Evolutionary conservation across 2,113 vertebrate species (phyloP).

Genomic region (Myrmophylax atrothorax): DNA sequence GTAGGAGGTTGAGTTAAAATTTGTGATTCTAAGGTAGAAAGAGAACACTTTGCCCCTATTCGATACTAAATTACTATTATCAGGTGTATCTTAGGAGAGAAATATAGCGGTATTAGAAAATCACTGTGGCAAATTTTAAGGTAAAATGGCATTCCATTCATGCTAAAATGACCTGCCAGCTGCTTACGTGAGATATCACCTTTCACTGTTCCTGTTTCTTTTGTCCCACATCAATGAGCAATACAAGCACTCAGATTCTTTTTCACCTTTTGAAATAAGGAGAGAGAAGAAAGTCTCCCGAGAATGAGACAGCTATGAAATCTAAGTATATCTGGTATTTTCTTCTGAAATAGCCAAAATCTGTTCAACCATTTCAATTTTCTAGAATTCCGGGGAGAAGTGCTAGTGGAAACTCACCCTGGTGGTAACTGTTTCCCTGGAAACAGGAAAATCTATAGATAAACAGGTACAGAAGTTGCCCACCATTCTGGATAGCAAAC

Average conservation of each 20-base stretch:
- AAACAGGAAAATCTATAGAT: background rate
- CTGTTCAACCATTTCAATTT: background rate
- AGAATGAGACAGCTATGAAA: background rate
- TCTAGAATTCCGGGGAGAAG: background rate
- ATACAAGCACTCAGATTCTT: background rate
- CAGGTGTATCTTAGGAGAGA: background rate
- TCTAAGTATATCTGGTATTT: background rate
- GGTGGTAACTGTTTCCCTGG: background rate
- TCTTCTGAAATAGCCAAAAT: background rate
- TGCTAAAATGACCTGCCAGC: background rate
- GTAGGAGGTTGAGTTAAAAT: background rate
- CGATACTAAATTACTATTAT: background rate
- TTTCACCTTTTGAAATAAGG: background rate
- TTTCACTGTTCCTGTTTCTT: background rate
- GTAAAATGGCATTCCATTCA: background rate
- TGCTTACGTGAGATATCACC: background rate
- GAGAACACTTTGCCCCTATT: background rate
- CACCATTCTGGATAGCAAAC: background rate
- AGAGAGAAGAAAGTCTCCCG: background rate
- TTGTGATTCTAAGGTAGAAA: background rate
- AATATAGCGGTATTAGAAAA: background rate
- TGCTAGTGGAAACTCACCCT: background rate
- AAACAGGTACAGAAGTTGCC: background rate
- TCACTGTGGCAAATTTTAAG: background rate
- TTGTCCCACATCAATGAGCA: background rate